Percentiles rank a stretch among this genome's conserved stretches.
Evolutionary conservation across 1,140 invertebrate species (phyloP).

Genomic region (Agraylea sexmaculata): DNA sequence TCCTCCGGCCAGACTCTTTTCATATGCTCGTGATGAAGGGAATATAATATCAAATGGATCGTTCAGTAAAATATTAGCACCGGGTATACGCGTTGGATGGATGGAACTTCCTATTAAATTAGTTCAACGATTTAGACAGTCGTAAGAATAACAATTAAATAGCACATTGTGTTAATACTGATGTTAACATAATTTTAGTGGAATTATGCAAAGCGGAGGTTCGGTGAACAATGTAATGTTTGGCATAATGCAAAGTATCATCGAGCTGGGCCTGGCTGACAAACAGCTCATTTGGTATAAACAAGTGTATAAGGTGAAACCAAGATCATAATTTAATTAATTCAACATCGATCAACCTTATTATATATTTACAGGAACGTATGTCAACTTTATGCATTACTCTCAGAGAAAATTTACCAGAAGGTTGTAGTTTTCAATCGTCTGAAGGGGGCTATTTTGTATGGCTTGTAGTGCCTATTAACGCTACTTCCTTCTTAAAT

Average conservation of each 20-base stretch:
- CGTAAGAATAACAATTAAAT: constrained; percentile 23
- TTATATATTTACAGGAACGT: constrained; percentile 23
- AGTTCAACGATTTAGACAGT: constrained; percentile 30
- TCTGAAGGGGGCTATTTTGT: constrained; percentile 48
- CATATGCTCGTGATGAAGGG: constrained; percentile 41
- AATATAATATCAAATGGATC: constrained; percentile 54
- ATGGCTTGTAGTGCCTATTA: constrained; percentile 40
- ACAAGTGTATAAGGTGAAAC: constrained; percentile 29
- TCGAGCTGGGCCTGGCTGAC: constrained; percentile 41
- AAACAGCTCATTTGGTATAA: constrained; percentile 34
- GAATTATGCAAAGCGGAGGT: constrained; percentile 44
- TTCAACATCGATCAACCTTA: constrained; percentile 26
- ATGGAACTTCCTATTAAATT: constrained; percentile 44
- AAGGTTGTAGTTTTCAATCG: constrained; percentile 30
- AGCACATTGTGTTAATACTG: neutral
- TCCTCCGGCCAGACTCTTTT: constrained; percentile 41
- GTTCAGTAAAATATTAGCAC: constrained; percentile 56
- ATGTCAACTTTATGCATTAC: constrained; percentile 32
- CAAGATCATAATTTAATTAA: constrained; percentile 1
- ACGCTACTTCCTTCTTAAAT: constrained; percentile 21
- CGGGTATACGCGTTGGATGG: constrained; percentile 54
- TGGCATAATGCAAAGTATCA: constrained; percentile 41
- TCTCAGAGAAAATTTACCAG: constrained; percentile 33
- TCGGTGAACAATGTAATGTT: constrained; percentile 50
- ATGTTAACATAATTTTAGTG: constrained; percentile 27